Conservation (phyloP, 23 tunicate species). For the Ciona savignyi region DNA sequence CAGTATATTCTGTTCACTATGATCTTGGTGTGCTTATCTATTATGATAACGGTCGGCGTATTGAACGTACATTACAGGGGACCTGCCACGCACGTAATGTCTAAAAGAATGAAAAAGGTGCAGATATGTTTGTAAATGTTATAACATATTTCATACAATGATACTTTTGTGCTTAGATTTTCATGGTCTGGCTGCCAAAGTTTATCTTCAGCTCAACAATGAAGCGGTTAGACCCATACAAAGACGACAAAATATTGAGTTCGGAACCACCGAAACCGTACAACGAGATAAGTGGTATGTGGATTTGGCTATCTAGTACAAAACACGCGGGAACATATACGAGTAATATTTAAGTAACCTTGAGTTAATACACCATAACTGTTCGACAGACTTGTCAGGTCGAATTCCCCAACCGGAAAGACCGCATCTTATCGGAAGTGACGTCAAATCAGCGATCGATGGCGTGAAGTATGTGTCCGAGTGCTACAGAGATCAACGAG, state of each 20-base stretch:
- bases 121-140: too few species aligned
- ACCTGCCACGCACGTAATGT: conserved; percentile 86
- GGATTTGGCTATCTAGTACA: too few species aligned
- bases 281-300: conserved; percentile 61
- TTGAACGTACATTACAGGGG: conserved; percentile 86
- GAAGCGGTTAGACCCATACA: conserved; percentile 65
- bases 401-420: conserved; percentile 15
- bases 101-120: conserved; percentile 82
- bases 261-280: conserved; percentile 21
- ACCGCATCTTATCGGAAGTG: conserved; percentile 37
- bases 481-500: conserved; percentile 69
- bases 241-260: conserved; percentile 22
- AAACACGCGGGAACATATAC: too few species aligned
- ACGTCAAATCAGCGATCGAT: conserved; percentile 67
- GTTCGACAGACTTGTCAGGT: conserved; percentile 58
- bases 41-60: conserved; percentile 86
- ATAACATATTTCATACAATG: too few species aligned
- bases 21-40: conserved; percentile 89
- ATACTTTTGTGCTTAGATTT: conserved; percentile 47
- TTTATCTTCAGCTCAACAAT: conserved; percentile 79
- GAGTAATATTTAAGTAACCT: too few species aligned
- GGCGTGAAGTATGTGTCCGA: conserved; percentile 85
- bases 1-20: conserved; percentile 95
- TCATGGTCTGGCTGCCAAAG: conserved; percentile 82
- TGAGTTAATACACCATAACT: too few species aligned